Percentiles rank a stretch among this genome's conserved stretches.
phyloP scores from a whole-genome alignment of 2,797 vertebrate species.

The Tarsius wallacei region DNA sequence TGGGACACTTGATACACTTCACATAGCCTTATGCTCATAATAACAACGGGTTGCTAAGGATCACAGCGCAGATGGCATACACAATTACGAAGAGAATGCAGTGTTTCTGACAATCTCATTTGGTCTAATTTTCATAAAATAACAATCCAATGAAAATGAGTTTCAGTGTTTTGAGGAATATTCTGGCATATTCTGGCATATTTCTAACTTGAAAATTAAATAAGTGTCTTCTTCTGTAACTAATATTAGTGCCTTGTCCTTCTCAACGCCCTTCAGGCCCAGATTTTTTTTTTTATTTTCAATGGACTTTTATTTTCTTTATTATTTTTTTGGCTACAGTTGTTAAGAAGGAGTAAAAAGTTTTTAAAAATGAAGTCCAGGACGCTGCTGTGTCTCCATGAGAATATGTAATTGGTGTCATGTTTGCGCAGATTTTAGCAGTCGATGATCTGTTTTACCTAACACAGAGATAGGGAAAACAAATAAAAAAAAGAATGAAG shows the following conservation, averaged over 20 bases:
- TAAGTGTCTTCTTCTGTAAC: neutral
- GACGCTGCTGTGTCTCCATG: neutral
- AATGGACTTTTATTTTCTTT: neutral
- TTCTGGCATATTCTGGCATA: conserved; percentile 24
- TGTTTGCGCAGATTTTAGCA: neutral
- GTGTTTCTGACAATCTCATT: conserved; percentile 1
- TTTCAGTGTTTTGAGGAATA: conserved; percentile 13
- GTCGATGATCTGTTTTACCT: neutral
- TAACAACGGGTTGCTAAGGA: neutral
- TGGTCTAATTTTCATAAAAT: conserved; percentile 64
- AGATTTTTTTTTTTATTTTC: conserved; percentile 2
- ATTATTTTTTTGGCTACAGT: neutral
- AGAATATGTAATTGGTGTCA: neutral
- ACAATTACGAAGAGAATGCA: conserved; percentile 3
- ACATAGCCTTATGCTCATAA: neutral
- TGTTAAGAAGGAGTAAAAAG: neutral
- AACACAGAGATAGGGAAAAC: neutral
- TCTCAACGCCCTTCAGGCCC: neutral
- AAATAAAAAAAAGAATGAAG: neutral
- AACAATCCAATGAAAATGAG: conserved; percentile 49
- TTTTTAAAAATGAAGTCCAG: conserved; percentile 15
- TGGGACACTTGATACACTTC: neutral
- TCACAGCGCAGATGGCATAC: neutral
- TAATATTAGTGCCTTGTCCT: neutral
- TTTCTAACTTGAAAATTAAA: conserved; percentile 31